Base-by-base conservation (phyloP, 2,797 vertebrate species). In the Myiothlypis chrysogaster region DNA sequence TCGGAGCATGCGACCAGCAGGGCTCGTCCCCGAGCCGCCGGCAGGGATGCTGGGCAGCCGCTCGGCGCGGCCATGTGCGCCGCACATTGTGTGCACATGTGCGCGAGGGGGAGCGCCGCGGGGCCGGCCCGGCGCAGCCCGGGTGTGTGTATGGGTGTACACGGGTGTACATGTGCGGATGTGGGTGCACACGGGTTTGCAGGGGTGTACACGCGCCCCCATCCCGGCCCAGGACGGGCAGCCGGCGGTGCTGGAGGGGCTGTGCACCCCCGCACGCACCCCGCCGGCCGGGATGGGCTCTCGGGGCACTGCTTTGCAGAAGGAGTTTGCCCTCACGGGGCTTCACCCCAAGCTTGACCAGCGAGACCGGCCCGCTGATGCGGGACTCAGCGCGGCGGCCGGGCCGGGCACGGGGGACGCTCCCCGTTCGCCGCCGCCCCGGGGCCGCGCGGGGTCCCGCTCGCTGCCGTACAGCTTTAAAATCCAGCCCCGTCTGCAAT, bases 391-490 rank as follows among this genome's bases (percentile, higher is more conserved):
- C 15, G 12, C 1, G 14, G 30, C 55, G 39, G 55, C 57, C 28
- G 5, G 9, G 13, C 30, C 28, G 4, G 39, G 15, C 9, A 46
- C 7, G 11, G 17, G 49, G 2, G 17, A 13, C n/a, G 1, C 21
- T 18, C 82, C 30, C 71, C 30, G 1, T 19, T 20, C 82, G 30
- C 75, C 70, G 32, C 83, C 80, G 71, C 21, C 23, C 16, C 17
- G 14, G 44, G 25, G 25, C 77, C 23, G 44, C 37, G n/a, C 24
- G 35, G 47, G 49, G 75, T 75, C 53, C 87, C 64, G 52, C 69
- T 80, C 83, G 50, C 94, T 82, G 95, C 96, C 89, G 90, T 97
- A 97, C 96, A 95, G 97, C 98, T 98, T 97, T 97, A 98, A 98
- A 98, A 97, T 96, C 88, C 96, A 92, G 95, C 90, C 81, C 92